Percentiles rank a stretch among this genome's conserved stretches.
phyloP scores from a whole-genome alignment of 2,888 invertebrate genomes.

The Panorpa germanica region DNA sequence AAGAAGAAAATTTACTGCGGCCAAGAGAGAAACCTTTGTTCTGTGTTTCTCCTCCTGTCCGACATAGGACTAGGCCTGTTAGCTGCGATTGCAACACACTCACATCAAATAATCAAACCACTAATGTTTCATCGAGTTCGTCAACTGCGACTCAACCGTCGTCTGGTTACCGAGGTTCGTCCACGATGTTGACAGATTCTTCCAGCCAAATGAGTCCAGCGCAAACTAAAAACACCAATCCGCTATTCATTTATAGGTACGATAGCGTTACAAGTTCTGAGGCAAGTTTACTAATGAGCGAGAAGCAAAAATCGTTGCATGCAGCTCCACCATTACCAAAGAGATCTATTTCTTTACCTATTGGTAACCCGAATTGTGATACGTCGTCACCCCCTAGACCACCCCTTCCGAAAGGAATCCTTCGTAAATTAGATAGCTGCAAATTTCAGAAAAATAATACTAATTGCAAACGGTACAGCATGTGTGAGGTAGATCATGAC shows the following conservation, averaged over 20 bases:
- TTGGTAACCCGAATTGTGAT: no score
- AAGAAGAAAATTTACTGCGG: constrained; percentile 21
- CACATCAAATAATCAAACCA: constrained; percentile 29
- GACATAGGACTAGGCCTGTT: constrained; percentile 31
- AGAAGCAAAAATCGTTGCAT: constrained; percentile 27
- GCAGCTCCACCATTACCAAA: constrained; percentile 40
- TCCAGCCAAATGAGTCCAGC: constrained; percentile 48
- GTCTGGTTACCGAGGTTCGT: constrained; percentile 72
- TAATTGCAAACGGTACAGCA: constrained; percentile 52
- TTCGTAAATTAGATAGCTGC: constrained; percentile 41
- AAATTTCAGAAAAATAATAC: constrained; percentile 28
- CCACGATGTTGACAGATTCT: constrained; percentile 62
- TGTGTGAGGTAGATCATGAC: constrained; percentile 54
- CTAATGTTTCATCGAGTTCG: constrained; percentile 40
- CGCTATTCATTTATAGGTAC: constrained; percentile 65
- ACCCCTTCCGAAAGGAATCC: constrained; percentile 51
- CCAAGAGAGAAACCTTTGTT: constrained; percentile 33
- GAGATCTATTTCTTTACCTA: constrained; percentile 42
- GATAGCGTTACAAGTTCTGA: constrained; percentile 58
- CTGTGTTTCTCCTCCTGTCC: constrained; percentile 31
- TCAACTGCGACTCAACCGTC: constrained; percentile 64
- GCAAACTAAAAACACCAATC: constrained; percentile 39
- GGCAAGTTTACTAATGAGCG: constrained; percentile 45
- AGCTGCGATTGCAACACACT: constrained; percentile 39
- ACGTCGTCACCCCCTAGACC: constrained; percentile 48